Evolutionary conservation across 2,888 invertebrate species (phyloP).

Genomic region (Lottia scabra): DNA sequence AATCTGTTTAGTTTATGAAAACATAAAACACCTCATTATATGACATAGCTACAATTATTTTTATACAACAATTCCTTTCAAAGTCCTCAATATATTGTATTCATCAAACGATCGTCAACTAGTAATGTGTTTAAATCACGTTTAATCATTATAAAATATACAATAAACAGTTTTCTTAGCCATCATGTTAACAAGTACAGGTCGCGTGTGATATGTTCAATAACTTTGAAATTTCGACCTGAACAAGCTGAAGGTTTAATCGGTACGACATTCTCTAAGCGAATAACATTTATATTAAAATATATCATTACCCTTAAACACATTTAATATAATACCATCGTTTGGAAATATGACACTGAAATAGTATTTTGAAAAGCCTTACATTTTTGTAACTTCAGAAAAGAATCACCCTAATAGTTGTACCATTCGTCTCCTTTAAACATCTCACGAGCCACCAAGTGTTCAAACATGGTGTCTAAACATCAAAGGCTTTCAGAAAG

Average conservation of each 20-base stretch:
- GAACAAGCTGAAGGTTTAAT: not conserved
- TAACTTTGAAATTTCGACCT: not conserved
- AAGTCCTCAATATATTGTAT: not conserved
- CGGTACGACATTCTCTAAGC: not conserved
- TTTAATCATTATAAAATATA: conserved; percentile 3
- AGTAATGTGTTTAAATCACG: not conserved
- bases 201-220: not conserved
- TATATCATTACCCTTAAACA: not conserved
- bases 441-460: not conserved
- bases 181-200: not conserved
- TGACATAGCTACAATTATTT: not conserved
- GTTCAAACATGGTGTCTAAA: conserved; percentile 1
- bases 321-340: not conserved
- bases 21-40: conserved; percentile 1
- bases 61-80: not conserved
- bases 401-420: not conserved
- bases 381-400: not conserved
- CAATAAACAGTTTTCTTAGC: not conserved
- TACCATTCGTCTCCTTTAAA: not conserved
- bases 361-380: not conserved
- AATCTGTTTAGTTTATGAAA: not conserved
- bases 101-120: not conserved
- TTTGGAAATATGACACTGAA: not conserved
- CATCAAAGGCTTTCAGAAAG: not conserved
- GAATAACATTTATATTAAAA: not conserved